Conservation (phyloP, 2,797 vertebrate genomes). For the Pantherophis alleghaniensis region DNA sequence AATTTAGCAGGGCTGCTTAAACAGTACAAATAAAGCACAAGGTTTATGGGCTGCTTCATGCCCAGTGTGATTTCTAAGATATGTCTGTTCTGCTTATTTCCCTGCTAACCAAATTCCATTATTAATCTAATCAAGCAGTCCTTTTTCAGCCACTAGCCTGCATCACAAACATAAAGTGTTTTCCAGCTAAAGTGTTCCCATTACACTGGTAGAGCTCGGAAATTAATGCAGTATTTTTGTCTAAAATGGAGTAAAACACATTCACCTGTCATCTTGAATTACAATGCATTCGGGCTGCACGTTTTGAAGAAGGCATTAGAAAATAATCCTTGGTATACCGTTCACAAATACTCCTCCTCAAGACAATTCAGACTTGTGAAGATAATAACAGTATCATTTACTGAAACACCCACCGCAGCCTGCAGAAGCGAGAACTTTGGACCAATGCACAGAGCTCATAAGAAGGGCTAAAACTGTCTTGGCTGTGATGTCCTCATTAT, state of each 20-base stretch:
- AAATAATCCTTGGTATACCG: background rate
- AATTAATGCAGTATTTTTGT: conserved; percentile 29
- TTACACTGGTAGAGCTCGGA: conserved; percentile 3
- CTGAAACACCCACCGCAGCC: background rate
- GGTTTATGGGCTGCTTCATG: conserved; percentile 26
- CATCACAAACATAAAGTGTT: conserved; percentile 31
- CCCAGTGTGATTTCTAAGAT: conserved; percentile 19
- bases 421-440: background rate
- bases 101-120: conserved; percentile 38
- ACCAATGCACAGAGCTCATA: background rate
- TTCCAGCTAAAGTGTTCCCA: conserved; percentile 34
- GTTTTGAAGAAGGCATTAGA: conserved; percentile 1
- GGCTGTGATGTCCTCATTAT: background rate
- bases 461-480: background rate
- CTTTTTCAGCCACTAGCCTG: conserved; percentile 40
- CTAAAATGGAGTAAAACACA: conserved; percentile 37
- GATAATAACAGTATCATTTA: background rate
- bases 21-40: background rate
- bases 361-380: background rate
- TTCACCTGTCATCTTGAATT: conserved; percentile 16
- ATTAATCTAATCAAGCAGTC: conserved; percentile 12
- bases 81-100: conserved; percentile 14
- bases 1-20: conserved; percentile 3
- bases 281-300: conserved; percentile 3
- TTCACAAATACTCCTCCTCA: background rate